A percentile compares a stretch with the other conserved stretches of the same genome.
Evolutionary conservation across 1,140 invertebrate species (phyloP).

Genomic region (Micrasema longulum): DNA sequence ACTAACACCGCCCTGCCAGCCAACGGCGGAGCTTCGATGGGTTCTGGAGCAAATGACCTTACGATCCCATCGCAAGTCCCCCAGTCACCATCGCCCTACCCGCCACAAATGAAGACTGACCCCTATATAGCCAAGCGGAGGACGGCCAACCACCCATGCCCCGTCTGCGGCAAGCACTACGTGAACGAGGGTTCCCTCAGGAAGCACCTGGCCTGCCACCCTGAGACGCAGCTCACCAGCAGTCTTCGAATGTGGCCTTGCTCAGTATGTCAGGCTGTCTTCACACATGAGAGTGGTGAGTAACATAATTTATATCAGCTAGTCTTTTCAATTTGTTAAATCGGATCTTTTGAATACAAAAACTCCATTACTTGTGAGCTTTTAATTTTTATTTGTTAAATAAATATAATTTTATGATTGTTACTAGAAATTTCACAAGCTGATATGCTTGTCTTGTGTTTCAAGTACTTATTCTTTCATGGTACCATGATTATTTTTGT

Average conservation of each 20-base stretch:
- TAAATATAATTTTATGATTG: too few species aligned
- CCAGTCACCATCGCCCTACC: constrained; percentile 66
- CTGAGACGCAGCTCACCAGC: constrained; percentile 89
- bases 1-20: constrained; percentile 48
- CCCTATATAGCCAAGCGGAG: constrained; percentile 90
- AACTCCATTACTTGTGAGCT: too few species aligned
- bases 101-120: constrained; percentile 69
- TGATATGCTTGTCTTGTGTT: too few species aligned
- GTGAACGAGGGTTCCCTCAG: constrained; percentile 93
- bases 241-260: constrained; percentile 94
- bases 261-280: constrained; percentile 93
- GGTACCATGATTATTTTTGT: too few species aligned
- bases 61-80: constrained; percentile 51
- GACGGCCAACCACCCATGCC: constrained; percentile 93
- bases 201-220: constrained; percentile 92
- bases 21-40: constrained; percentile 58
- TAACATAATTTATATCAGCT: constrained; percentile 48
- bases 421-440: too few species aligned
- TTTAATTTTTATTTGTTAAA: too few species aligned
- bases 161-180: constrained; percentile 94
- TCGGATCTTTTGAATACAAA: too few species aligned
- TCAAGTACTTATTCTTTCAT: too few species aligned
- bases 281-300: constrained; percentile 93
- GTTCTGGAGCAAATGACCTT: constrained; percentile 38
- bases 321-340: too few species aligned